Percentiles rank a stretch among this genome's conserved stretches.
These are phyloP conservation scores for Brachylomia viminalis DNA, from an alignment of 2,888 invertebrate species.

Conservation along the genomic window DNA sequence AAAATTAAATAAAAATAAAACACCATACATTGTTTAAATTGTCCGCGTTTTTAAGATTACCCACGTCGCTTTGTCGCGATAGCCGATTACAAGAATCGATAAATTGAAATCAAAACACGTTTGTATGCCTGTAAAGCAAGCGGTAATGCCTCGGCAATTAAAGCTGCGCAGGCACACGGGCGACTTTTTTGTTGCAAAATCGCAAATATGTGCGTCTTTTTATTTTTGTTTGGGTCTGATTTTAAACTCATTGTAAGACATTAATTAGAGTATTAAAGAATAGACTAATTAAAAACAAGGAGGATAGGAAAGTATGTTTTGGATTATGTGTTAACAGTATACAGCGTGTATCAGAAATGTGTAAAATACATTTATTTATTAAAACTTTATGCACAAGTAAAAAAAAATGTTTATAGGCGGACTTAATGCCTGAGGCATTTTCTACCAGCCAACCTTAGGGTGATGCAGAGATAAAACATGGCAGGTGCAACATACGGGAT, in stretches of 20 bases:
- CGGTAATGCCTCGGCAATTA: conserved; percentile 62
- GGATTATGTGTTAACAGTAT: not conserved
- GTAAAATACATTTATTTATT: too few relatives aligned
- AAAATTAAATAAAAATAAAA: conserved; percentile 8
- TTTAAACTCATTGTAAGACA: conserved; percentile 22
- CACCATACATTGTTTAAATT: conserved; percentile 22
- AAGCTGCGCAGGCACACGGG: conserved; percentile 32
- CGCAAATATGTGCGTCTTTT: conserved; percentile 18
- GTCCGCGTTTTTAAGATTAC: conserved; percentile 51
- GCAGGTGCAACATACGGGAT: too few relatives aligned
- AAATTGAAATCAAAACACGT: conserved; percentile 64
- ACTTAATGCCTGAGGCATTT: too few relatives aligned
- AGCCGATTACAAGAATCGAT: conserved; percentile 63
- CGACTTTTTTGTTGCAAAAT: conserved; percentile 53
- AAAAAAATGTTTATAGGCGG: too few relatives aligned
- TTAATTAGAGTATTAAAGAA: conserved; percentile 12
- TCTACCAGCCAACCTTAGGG: too few relatives aligned
- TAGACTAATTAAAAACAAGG: conserved; percentile 28
- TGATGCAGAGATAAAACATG: too few relatives aligned
- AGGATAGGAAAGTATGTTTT: too few relatives aligned
- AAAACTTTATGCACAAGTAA: too few relatives aligned
- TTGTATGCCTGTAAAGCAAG: conserved; percentile 56
- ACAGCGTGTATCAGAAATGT: too few relatives aligned
- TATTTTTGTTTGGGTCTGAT: conserved; percentile 28
- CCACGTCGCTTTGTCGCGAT: conserved; percentile 55